Evolutionary conservation across 2,888 invertebrate species (phyloP).

Genomic region (Cataglyphis cursor): DNA sequence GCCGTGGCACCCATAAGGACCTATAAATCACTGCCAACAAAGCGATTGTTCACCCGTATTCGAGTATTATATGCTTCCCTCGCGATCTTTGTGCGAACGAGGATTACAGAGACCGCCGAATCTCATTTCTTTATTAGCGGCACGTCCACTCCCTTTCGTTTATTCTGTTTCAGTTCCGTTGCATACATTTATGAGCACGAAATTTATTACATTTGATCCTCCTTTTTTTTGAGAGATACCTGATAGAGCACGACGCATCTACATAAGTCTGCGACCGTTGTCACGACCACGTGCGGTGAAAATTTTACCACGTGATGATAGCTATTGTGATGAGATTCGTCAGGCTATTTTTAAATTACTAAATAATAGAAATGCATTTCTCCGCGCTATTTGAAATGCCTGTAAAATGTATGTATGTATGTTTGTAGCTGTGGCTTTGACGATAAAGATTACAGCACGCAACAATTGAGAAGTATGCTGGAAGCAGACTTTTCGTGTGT

Average conservation of each 20-base stretch:
- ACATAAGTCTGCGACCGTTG: constrained; percentile 11
- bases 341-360: constrained; percentile 34
- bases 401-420: not conserved
- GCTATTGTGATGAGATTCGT: constrained; percentile 6
- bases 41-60: constrained; percentile 67
- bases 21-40: constrained; percentile 78
- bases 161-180: constrained; percentile 12
- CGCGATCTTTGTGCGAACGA: constrained; percentile 54
- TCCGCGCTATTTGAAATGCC: not conserved
- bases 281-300: constrained; percentile 17
- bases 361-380: constrained; percentile 22
- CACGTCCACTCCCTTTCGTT: constrained; percentile 28
- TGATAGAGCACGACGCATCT: constrained; percentile 30
- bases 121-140: constrained; percentile 44
- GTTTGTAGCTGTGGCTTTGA: not conserved
- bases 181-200: constrained; percentile 22
- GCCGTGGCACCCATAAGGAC: constrained; percentile 65
- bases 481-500: constrained; percentile 11
- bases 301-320: not conserved
- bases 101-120: constrained; percentile 19
- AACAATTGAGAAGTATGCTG: constrained; percentile 1
- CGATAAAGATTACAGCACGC: constrained; percentile 2
- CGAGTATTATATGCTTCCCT: constrained; percentile 66
- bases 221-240: constrained; percentile 10
- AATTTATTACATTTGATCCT: constrained; percentile 27